Base-by-base conservation (phyloP, 2,888 invertebrate genomes). In the Lathronympha strigana region DNA sequence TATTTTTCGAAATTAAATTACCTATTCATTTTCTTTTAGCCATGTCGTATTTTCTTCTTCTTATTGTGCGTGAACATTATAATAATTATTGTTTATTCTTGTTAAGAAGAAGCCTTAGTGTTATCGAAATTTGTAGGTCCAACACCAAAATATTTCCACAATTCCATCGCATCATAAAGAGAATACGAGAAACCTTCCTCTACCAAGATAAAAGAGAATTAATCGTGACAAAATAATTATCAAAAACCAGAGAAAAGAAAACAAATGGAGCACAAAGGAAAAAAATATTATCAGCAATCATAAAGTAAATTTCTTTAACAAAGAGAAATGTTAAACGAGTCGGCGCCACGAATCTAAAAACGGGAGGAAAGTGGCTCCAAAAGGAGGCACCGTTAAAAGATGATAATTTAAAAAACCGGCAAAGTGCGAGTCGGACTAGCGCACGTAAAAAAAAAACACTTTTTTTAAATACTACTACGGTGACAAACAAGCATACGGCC, bases 221-320 rank as follows among this genome's bases (percentile, higher is more conserved):
- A 64, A 64, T 60, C 45, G 64, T 53, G 51, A 64, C 64, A 64
- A 47, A 53, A 60, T 64, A 64, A 60, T 60, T 53, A 53, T 45
- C 36, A 53, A 33, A 33, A 63, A 63, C 47, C 45, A 54, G 50
- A 45, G 60, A 45, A 64, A 64, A 64, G 53, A 45, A 38, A 54
- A 50, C 31, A 15, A 43, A 25, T 6, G 8, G 53, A 45, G 45
- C 45, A 64, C 51, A 64, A 64, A 60, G 21, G 58, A 33, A 57
- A 66, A 57, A 66, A 63, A 60, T 38, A 61, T 50, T 60, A 64
- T 66, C 66, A 66, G 49, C 40, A 61, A 66, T 66, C 66, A 54
- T 61, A 61, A 66, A 66, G 61, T 54, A 47, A 54, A 66, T 60
- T 55, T 43, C 40, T 55, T 25, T 15, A 33, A 19, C 53, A 54